Evolutionary conservation across 2,797 vertebrate genomes (phyloP).

Genomic region (Rhyacichthys aspro): DNA sequence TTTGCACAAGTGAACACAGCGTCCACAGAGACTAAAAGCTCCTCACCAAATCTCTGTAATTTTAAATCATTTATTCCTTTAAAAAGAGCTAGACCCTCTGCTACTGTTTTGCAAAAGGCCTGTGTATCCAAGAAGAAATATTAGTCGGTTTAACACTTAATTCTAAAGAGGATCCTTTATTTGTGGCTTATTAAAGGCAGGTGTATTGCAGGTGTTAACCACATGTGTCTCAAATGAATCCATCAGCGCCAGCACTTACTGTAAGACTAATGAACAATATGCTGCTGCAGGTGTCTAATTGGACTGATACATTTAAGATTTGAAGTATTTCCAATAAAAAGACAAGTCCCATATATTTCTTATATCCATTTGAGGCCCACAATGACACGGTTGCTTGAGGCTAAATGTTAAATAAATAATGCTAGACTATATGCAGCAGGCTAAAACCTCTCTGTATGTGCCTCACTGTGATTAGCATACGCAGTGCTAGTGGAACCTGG

Average conservation of each 20-base stretch:
- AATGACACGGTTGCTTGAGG: background rate
- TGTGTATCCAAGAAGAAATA: conserved; percentile 29
- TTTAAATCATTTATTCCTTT: no score
- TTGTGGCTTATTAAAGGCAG: conserved; percentile 19
- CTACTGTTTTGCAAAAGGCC: conserved; percentile 6
- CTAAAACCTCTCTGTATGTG: conserved; percentile 10
- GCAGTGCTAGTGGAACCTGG: conserved; percentile 8
- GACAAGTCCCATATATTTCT: conserved; percentile 4
- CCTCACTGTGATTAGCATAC: conserved; percentile 14
- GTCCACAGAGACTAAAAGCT: background rate
- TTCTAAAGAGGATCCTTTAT: conserved; percentile 44
- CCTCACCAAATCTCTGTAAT: background rate
- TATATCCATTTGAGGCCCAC: background rate
- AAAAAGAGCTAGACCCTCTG: no score
- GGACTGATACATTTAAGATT: conserved; percentile 2
- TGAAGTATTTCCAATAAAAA: conserved; percentile 5
- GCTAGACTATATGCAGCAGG: background rate
- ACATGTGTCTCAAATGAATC: conserved; percentile 20
- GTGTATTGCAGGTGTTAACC: conserved; percentile 19
- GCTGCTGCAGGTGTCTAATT: conserved; percentile 30
- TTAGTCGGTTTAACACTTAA: conserved; percentile 38
- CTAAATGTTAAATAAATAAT: conserved; percentile 11
- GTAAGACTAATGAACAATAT: conserved; percentile 14
- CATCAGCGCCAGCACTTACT: conserved; percentile 19
- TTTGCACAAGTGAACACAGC: background rate